These are phyloP conservation scores for Romanogobio albipinnatus DNA, from an alignment of 2,113 vertebrate genomes.

Conservation along the genomic window DNA sequence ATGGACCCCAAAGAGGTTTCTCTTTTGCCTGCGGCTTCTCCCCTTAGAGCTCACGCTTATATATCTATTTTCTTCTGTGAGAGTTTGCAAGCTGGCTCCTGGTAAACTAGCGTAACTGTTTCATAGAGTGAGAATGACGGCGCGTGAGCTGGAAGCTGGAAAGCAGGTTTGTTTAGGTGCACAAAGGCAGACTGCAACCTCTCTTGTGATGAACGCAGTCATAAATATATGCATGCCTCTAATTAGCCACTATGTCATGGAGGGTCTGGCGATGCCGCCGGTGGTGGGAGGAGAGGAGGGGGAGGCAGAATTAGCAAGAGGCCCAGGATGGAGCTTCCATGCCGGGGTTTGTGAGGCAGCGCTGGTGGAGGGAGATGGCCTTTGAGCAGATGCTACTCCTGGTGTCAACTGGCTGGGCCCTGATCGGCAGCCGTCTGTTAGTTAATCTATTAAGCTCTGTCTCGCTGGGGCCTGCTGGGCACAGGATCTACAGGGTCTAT, in stretches of 20 bases:
- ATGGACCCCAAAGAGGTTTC: conserved; percentile 67
- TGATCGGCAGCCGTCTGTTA: conserved; percentile 71
- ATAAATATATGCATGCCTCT: conserved; percentile 82
- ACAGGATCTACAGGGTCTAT: conserved; percentile 45
- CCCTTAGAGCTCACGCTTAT: conserved; percentile 52
- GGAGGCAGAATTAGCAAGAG: conserved; percentile 53
- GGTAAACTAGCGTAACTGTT: neutral
- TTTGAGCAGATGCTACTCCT: conserved; percentile 81
- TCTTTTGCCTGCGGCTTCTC: conserved; percentile 45
- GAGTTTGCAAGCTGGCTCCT: conserved; percentile 15
- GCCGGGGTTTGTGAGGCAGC: conserved; percentile 72
- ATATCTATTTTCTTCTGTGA: conserved; percentile 33
- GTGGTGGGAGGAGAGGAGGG: conserved; percentile 32
- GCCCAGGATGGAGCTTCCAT: conserved; percentile 67
- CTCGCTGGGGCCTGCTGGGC: conserved; percentile 60
- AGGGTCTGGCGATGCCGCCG: conserved; percentile 41
- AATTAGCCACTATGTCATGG: conserved; percentile 76
- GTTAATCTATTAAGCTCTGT: conserved; percentile 78
- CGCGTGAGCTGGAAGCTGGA: neutral
- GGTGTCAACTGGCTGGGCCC: conserved; percentile 69
- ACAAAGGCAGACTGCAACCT: conserved; percentile 30
- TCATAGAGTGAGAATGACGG: neutral
- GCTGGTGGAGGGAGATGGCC: conserved; percentile 76
- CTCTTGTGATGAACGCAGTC: conserved; percentile 76
- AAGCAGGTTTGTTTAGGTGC: conserved; percentile 35